Conservation (phyloP, 1,140 invertebrate species). For the Neotoxoptera formosana region DNA sequence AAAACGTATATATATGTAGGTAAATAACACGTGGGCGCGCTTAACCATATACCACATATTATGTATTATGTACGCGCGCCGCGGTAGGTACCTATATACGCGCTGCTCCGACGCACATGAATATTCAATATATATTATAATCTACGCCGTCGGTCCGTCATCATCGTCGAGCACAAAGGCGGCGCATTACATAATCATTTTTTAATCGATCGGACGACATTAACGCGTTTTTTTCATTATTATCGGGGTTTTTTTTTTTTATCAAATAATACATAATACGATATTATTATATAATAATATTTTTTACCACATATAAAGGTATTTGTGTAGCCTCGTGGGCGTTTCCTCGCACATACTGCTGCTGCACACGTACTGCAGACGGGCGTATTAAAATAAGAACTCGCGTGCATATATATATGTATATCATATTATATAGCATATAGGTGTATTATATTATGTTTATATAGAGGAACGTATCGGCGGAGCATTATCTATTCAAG, state of each 20-base stretch:
- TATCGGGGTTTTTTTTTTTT: background rate
- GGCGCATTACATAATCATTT: background rate
- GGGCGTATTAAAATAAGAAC: conserved; percentile 8
- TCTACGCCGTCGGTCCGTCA: background rate
- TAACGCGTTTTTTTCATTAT: conserved; percentile 1
- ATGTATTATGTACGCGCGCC: background rate
- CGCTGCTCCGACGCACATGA: too few species aligned
- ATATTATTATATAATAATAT: background rate
- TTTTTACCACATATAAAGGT: too few species aligned
- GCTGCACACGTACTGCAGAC: background rate
- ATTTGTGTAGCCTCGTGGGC: background rate
- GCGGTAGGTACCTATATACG: too few species aligned
- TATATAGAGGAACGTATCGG: background rate
- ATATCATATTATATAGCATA: background rate
- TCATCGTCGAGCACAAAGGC: background rate
- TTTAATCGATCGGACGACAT: conserved; percentile 30
- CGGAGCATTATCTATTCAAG: conserved; percentile 12
- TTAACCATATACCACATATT: too few species aligned
- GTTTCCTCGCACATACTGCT: background rate
- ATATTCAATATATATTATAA: background rate
- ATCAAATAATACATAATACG: background rate
- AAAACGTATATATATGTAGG: too few species aligned
- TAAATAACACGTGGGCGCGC: too few species aligned
- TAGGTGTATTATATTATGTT: background rate
- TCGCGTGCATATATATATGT: background rate